These are phyloP conservation scores for Nephrotoma flavescens DNA, from an alignment of 2,888 invertebrate genomes.

Conservation along the genomic window DNA sequence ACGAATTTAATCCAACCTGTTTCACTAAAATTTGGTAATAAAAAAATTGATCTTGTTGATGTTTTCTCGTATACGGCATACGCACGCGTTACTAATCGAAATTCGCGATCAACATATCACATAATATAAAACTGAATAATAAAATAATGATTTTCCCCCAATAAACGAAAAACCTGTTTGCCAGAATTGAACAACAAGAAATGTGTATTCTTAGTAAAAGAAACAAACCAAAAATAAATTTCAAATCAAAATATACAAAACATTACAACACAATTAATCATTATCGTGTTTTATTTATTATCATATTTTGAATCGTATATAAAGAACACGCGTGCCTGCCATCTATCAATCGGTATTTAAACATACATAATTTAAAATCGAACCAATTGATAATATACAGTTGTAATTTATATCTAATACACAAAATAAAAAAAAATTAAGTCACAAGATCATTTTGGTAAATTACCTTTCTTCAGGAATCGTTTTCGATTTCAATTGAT, in stretches of 20 bases:
- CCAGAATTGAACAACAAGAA: background rate
- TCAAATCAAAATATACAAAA: background rate
- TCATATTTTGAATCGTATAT: background rate
- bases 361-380: background rate
- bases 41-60: background rate
- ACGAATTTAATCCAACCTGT: background rate
- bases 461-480: constrained; percentile 45
- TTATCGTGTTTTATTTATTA: background rate
- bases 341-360: background rate
- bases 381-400: background rate
- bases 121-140: background rate
- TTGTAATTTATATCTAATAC: background rate
- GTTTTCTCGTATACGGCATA: background rate
- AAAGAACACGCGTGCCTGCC: background rate
- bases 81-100: background rate
- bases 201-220: background rate
- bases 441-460: background rate
- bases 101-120: background rate
- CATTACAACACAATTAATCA: background rate
- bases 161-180: background rate
- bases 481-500: constrained; percentile 45
- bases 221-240: no score
- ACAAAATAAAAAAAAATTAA: background rate
- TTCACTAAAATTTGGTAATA: background rate
- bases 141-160: background rate